A percentile compares a stretch with the other conserved stretches of the same genome.
Conservation (phyloP, 2,113 vertebrate species). For the Trematocara zebra region DNA sequence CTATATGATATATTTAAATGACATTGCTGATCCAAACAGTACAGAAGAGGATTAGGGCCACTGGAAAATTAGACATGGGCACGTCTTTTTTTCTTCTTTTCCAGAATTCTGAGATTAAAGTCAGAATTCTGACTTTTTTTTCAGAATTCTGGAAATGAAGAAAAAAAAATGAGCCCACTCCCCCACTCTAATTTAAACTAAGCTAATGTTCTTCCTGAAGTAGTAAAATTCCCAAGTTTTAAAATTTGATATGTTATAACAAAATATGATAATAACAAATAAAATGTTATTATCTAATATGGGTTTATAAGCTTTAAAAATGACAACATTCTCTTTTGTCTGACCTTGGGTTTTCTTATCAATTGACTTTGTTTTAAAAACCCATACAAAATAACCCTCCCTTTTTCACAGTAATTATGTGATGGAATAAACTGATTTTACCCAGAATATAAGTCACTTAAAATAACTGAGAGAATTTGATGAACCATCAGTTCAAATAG, state of each 20-base stretch:
- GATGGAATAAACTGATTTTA: not conserved
- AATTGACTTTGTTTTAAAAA: not conserved
- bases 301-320: not conserved
- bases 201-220: not conserved
- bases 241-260: not conserved
- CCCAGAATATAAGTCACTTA: not conserved
- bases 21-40: no score
- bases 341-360: not conserved
- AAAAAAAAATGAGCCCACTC: not conserved
- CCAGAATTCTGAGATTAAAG: no score
- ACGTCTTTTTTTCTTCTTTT: no score
- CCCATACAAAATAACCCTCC: not conserved
- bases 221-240: not conserved
- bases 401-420: not conserved
- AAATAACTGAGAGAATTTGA: not conserved
- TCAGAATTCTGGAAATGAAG: not conserved
- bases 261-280: not conserved
- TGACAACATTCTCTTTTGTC: not conserved
- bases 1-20: no score
- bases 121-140: not conserved
- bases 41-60: no score
- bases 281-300: not conserved
- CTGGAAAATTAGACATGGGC: no score
- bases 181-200: not conserved
- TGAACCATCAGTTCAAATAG: not conserved